phyloP scores from a whole-genome alignment of 1,140 invertebrate species.

The Rhopalosiphum padi region DNA sequence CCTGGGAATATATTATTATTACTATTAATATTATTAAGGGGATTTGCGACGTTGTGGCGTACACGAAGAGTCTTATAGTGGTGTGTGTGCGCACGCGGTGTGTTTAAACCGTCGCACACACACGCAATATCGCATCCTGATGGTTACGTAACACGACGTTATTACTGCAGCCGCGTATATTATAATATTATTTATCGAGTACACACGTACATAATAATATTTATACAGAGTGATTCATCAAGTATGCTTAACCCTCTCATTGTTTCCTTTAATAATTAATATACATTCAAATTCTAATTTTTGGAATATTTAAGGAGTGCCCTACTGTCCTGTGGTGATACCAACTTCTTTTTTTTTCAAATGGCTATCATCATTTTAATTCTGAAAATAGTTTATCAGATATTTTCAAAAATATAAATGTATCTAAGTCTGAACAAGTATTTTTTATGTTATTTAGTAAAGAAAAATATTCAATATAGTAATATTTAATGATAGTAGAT shows the following conservation, averaged over 20 bases:
- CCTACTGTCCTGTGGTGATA: background rate
- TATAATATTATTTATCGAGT: background rate
- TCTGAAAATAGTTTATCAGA: too few relatives aligned
- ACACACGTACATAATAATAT: background rate
- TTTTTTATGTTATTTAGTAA: too few relatives aligned
- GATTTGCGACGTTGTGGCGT: constrained; percentile 1
- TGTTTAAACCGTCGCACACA: background rate
- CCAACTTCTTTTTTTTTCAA: background rate
- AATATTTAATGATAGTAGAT: too few relatives aligned
- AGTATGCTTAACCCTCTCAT: background rate
- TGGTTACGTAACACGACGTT: background rate
- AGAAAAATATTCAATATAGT: background rate
- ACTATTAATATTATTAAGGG: constrained; percentile 3
- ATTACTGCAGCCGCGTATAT: background rate
- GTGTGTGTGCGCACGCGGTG: background rate
- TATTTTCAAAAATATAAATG: background rate
- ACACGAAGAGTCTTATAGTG: background rate
- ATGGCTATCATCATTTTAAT: too few relatives aligned
- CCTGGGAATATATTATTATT: constrained; percentile 20
- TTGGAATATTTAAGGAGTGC: background rate
- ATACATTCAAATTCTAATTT: background rate
- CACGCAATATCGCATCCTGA: constrained; percentile 23
- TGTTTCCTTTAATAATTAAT: background rate
- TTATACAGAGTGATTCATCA: background rate
- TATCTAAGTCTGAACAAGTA: background rate